Base-by-base conservation (phyloP, 2,113 vertebrate species). In the Alethe castanea region DNA sequence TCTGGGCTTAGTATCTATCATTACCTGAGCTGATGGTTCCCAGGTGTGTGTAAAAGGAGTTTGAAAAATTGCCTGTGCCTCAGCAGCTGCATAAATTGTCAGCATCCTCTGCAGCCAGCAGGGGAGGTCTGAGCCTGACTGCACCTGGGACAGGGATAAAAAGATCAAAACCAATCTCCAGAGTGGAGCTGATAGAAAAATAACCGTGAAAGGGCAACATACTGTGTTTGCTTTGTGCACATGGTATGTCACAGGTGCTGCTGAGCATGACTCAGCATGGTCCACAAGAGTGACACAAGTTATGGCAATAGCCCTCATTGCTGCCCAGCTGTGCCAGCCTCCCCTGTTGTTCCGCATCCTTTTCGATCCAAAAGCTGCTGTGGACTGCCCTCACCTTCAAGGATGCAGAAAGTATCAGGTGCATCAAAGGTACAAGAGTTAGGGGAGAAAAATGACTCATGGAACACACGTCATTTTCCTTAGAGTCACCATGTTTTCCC, bases 51-150 rank as follows among this genome's bases (percentile, higher is more conserved):
- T 62, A 86, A 88, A 88, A 90, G 76, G 65, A 90, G 65, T 90
- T 70, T 90, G 93, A 97, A 93, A 93, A 93, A 94, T 83, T 83
- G 72, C 71, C 60, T 73, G 38, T 64, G 44, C 81, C 86, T 93
- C 92, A 92, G 81, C 79, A 90, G 88, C 93, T 81, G 72, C 92
- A 78, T 92, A 84, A 84, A 88, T 71, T 88, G 60, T 67, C 93
- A 81, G 74, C 74, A 29, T 80, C 65, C 73, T 77, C 87, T 85
- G 87, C 67, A 88, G 79, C 42, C 7, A 1, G 72, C 28, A 67
- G 59, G 64, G 72, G 67, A 93, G 70, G 69, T 71, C 36, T 86
- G 74, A 88, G 72, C 69, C 60, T 64, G 56, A 18, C 22, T 52
- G 36, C 64, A 86, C 86, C 57, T 84, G 90, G 53, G 79, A 87